Base-by-base conservation (phyloP, 2,888 invertebrate genomes). In the Urechis unicinctus region DNA sequence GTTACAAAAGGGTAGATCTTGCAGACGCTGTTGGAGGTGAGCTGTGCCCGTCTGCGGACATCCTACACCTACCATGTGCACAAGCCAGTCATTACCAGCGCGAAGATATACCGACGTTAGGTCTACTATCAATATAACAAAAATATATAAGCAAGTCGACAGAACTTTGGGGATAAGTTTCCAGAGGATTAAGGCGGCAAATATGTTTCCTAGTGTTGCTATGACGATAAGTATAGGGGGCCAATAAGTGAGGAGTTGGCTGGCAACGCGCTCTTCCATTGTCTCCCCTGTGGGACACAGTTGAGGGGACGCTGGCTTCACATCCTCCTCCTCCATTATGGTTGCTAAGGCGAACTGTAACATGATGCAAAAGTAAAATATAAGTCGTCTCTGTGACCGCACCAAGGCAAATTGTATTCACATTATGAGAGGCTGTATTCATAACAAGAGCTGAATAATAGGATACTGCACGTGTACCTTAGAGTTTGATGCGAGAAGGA, bases 131-230 rank as follows among this genome's bases (percentile, higher is more conserved):
- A 67, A 61, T 0, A 68, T 53, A 17, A 72, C 60, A 3, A 69
- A 55, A 51, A 75, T 66, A 61, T 75, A 77, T 24, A 72, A 57
- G 55, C 72, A 73, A 3, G 72, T 72, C 3, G 76, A 74, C 68
- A 73, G 71, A 13, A 72, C 69, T 22, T 64, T 64, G 24, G 61
- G 58, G 50, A 70, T 67, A 55, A 74, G 63, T 46, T 67, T 62
- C 26, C 61, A 58, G 55, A 73, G 42, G 54, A 64, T 48, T 62
- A 67, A 36, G 30, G 57, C 60, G 42, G 58, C 36, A 13, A 68
- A 4, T 4, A 71, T 47, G 51, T 70, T 72, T 24, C 72, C 71
- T 2, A 73, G 44, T 1, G 71, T 71, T 3, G 71, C 73, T 25
- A 70, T 51, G 17, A 68, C 59, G 24, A 74, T 62, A 46, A 73